A percentile compares a stretch with the other conserved stretches of the same genome.
Evolutionary conservation across 2,113 vertebrate genomes (phyloP).

Genomic region (Pachyramphus minor): DNA sequence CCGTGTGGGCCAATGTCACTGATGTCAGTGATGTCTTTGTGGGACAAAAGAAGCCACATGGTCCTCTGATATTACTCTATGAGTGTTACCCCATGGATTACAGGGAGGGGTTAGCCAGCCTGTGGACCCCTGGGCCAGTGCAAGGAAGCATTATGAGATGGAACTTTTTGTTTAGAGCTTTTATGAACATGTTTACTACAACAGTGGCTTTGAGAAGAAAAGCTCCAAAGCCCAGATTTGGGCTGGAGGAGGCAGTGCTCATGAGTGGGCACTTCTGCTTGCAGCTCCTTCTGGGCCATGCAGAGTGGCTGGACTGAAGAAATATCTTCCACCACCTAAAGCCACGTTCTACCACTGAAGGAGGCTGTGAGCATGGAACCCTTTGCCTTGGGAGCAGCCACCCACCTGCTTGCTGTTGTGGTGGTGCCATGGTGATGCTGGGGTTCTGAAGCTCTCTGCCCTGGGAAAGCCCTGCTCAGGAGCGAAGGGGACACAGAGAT

Average conservation of each 20-base stretch:
- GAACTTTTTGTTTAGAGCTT: background rate
- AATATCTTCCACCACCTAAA: background rate
- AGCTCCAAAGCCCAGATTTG: background rate
- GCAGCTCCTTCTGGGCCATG: background rate
- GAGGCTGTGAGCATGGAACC: background rate
- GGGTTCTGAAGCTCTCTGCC: rapidly evolving
- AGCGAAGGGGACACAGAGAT: rapidly evolving
- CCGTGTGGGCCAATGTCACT: background rate
- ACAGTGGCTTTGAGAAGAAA: background rate
- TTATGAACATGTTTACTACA: background rate
- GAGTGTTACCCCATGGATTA: background rate
- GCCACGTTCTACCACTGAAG: background rate
- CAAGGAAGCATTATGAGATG: background rate
- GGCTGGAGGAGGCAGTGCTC: background rate
- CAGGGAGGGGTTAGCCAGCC: background rate
- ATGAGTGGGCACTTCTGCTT: background rate
- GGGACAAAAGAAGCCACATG: rapidly evolving
- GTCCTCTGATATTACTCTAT: background rate
- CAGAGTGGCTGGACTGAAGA: background rate
- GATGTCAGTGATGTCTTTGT: rapidly evolving
- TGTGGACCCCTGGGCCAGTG: background rate
- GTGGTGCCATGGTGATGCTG: rapidly evolving
- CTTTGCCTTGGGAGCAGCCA: background rate
- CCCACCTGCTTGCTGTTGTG: rapidly evolving
- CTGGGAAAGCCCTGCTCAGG: rapidly evolving